These are phyloP conservation scores for Dasyurus viverrinus DNA, from an alignment of 2,113 vertebrate species.

Conservation along the genomic window DNA sequence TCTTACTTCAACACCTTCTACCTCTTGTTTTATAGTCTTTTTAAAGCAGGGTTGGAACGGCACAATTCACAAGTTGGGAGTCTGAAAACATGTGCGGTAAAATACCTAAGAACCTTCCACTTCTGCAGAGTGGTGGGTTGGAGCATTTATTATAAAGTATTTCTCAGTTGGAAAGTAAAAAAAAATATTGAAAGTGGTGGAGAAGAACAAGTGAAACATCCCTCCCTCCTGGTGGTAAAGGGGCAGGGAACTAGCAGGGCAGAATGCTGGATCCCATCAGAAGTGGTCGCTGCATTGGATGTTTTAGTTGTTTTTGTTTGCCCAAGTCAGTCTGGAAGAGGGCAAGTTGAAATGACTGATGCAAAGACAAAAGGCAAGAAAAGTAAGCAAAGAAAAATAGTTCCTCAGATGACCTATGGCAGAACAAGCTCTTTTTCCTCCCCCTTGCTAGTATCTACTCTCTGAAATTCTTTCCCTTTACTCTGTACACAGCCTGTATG, in stretches of 20 bases:
- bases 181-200: neutral
- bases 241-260: neutral
- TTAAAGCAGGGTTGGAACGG: neutral
- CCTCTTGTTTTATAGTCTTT: neutral
- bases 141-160: neutral
- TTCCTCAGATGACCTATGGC: slow-evolving; percentile 10
- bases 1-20: neutral
- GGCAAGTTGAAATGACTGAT: neutral
- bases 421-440: neutral
- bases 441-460: neutral
- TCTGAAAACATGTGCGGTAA: neutral
- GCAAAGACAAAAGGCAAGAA: neutral
- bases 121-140: neutral
- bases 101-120: neutral
- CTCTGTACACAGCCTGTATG: neutral
- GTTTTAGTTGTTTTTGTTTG: neutral
- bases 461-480: neutral
- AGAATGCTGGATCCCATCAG: neutral
- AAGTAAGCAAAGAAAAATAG: slow-evolving; percentile 23
- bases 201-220: neutral
- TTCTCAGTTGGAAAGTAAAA: neutral
- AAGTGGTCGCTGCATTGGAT: neutral
- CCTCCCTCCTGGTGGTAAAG: neutral
- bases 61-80: neutral
- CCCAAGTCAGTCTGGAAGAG: neutral